These are phyloP conservation scores for Agrochola lota DNA, from an alignment of 2,888 invertebrate genomes.

Conservation along the genomic window DNA sequence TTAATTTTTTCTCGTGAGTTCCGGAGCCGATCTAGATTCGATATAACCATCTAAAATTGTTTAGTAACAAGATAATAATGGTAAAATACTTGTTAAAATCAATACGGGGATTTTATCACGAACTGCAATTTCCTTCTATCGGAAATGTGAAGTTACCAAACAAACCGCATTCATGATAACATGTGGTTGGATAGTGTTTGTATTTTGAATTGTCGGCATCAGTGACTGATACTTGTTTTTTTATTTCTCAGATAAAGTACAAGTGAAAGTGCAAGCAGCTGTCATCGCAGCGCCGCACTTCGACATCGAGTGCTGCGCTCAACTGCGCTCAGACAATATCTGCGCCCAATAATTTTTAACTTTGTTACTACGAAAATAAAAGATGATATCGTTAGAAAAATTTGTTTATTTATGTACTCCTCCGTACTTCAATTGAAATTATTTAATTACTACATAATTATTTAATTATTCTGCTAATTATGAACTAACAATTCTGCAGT, in stretches of 20 bases:
- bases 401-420: constrained; percentile 88
- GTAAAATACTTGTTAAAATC: not conserved
- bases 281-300: constrained; percentile 82
- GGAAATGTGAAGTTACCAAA: not conserved
- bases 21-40: not conserved
- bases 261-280: constrained; percentile 83
- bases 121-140: not conserved
- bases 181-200: no score
- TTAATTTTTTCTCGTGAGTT: constrained; percentile 8
- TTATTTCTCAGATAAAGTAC: constrained; percentile 78
- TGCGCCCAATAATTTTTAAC: constrained; percentile 72
- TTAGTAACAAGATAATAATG: not conserved
- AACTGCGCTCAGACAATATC: constrained; percentile 73
- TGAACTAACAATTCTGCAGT: constrained; percentile 89
- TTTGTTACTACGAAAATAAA: constrained; percentile 68
- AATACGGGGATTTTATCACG: not conserved
- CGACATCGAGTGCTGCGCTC: constrained; percentile 78
- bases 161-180: not conserved
- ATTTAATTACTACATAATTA: constrained; percentile 87
- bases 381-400: constrained; percentile 83
- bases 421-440: constrained; percentile 85
- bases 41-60: not conserved
- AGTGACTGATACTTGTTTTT: not conserved
- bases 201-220: not conserved
- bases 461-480: constrained; percentile 85